Evolutionary conservation across 2,888 invertebrate genomes (phyloP).

Genomic region (Vanessa cardui): DNA sequence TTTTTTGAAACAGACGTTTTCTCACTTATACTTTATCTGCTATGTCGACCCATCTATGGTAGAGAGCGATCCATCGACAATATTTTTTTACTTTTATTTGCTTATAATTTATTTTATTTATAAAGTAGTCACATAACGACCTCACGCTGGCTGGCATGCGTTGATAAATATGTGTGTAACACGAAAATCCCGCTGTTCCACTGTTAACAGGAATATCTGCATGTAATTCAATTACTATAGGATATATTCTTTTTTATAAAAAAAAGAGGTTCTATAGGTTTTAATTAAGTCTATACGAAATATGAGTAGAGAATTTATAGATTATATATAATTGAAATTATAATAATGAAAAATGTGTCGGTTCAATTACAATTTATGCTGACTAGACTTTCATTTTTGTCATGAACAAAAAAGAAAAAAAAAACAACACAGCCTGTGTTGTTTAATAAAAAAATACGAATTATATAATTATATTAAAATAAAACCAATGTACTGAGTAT

Average conservation of each 20-base stretch:
- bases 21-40: too few species aligned
- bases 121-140: conserved; percentile 39
- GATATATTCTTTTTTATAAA: not conserved
- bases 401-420: too few species aligned
- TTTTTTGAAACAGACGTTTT: too few species aligned
- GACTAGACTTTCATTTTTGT: too few species aligned
- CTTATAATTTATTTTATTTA: conserved; percentile 35
- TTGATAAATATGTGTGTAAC: conserved; percentile 45
- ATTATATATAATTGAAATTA: not conserved
- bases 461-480: not conserved
- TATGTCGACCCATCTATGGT: not conserved
- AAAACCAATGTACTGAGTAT: not conserved
- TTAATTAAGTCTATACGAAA: conserved; percentile 15
- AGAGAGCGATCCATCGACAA: conserved; percentile 23
- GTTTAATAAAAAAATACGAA: not conserved
- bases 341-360: not conserved
- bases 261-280: conserved; percentile 2
- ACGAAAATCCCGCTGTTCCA: conserved; percentile 41
- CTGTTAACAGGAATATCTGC: conserved; percentile 40
- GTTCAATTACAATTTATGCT: not conserved
- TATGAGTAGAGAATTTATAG: not conserved
- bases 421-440: too few species aligned
- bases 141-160: conserved; percentile 38
- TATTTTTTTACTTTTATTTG: conserved; percentile 21
- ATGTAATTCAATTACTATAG: conserved; percentile 44